A percentile compares a stretch with the other conserved stretches of the same genome.
These are phyloP conservation scores for Aythya baeri DNA, from an alignment of 2,113 vertebrate species.

Conservation along the genomic window DNA sequence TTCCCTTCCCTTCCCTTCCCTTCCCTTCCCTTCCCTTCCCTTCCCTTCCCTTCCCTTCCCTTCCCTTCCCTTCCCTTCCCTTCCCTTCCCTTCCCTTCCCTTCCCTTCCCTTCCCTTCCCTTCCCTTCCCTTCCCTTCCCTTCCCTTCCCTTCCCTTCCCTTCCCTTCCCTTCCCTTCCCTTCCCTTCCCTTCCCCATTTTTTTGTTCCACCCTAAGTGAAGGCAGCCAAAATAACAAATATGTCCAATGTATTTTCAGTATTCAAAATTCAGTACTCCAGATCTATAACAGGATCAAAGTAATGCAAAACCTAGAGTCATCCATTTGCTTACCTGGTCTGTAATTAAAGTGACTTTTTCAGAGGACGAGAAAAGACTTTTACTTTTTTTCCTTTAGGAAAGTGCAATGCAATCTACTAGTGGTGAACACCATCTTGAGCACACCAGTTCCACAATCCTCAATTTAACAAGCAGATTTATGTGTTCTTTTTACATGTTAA, in stretches of 20 bases:
- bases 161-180: background rate
- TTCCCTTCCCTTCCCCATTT: background rate
- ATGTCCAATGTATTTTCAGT: background rate
- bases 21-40: background rate
- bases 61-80: too few species aligned
- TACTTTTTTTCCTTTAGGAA: background rate
- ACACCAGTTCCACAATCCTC: background rate
- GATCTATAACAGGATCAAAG: background rate
- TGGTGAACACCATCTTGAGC: background rate
- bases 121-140: background rate
- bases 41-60: background rate
- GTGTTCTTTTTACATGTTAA: background rate
- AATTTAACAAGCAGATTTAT: background rate
- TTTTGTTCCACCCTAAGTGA: background rate
- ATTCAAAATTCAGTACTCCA: background rate
- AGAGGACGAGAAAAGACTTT: background rate
- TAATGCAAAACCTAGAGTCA: background rate
- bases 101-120: background rate
- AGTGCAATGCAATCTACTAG: background rate
- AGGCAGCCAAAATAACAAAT: background rate
- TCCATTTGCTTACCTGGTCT: background rate
- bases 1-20: too few species aligned
- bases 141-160: background rate
- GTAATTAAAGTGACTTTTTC: background rate
- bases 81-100: background rate